These are phyloP conservation scores for Gastrophysa polygoni DNA, from an alignment of 2,888 invertebrate species.

Conservation along the genomic window DNA sequence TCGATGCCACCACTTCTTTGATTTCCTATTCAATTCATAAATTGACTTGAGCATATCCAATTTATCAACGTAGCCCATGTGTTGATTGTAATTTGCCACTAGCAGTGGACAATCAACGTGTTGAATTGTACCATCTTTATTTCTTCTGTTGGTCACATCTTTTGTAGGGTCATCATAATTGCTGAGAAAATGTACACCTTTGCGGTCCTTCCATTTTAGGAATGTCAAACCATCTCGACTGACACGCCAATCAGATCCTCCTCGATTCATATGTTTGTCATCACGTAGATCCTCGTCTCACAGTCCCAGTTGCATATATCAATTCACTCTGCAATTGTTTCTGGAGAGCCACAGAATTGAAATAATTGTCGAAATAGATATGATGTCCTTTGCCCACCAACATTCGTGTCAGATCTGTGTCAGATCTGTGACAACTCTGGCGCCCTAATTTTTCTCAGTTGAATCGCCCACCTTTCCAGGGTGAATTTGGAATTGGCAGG, in stretches of 20 bases:
- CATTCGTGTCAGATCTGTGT: slow-evolving; percentile 5
- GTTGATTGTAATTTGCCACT: slow-evolving; percentile 6
- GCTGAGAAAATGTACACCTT: slow-evolving; percentile 6
- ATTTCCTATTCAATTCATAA: slow-evolving; percentile 46
- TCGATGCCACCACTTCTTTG: slow-evolving; percentile 46
- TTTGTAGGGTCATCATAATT: slow-evolving; percentile 6
- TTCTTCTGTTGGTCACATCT: neutral
- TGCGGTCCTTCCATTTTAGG: slow-evolving; percentile 10
- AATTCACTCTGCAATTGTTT: slow-evolving; percentile 8
- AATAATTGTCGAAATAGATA: slow-evolving; percentile 39
- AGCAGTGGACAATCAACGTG: slow-evolving; percentile 7
- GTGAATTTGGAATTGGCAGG: slow-evolving; percentile 39
- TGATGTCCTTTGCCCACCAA: slow-evolving; percentile 26
- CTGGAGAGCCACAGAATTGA: slow-evolving; percentile 16
- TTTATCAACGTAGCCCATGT: slow-evolving; percentile 44
- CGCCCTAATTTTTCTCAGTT: too few relatives aligned
- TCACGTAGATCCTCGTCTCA: slow-evolving; percentile 7
- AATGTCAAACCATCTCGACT: neutral
- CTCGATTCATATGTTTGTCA: slow-evolving; percentile 26
- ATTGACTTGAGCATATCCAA: slow-evolving; percentile 42
- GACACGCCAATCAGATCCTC: slow-evolving; percentile 9
- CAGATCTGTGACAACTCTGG: neutral
- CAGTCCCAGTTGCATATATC: slow-evolving; percentile 12
- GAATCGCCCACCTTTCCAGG: slow-evolving; percentile 37
- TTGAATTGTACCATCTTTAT: slow-evolving; percentile 12